phyloP scores from a whole-genome alignment of 2,113 vertebrate species.

The Cyanoderma ruficeps region DNA sequence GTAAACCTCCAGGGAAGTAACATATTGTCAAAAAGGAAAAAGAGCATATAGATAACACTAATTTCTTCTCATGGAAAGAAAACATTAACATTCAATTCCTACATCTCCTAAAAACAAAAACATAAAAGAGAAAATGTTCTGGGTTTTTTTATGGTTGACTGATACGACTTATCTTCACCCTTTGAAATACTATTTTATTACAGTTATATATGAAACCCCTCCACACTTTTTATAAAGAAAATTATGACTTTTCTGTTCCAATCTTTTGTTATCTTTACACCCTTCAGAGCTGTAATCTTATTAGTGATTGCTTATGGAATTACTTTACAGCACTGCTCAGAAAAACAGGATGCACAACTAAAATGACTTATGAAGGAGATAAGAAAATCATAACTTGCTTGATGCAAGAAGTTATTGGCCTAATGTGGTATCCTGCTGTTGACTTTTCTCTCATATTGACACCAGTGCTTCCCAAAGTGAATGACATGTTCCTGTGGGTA shows the following conservation, averaged over 20 bases:
- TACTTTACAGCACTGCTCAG: neutral
- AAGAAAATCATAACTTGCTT: neutral
- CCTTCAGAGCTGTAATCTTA: neutral
- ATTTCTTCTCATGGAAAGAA: neutral
- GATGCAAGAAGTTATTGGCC: neutral
- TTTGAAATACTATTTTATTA: neutral
- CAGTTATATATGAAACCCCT: neutral
- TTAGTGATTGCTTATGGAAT: neutral
- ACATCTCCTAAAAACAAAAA: neutral
- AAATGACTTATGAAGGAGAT: neutral
- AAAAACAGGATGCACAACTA: neutral
- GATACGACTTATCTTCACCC: neutral
- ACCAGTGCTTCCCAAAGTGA: neutral
- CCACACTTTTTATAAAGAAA: neutral
- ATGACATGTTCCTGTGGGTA: neutral
- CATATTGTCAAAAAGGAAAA: neutral
- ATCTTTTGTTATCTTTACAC: neutral
- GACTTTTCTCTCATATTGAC: neutral
- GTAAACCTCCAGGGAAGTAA: constrained; percentile 2
- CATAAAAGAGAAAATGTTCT: neutral
- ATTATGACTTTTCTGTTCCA: neutral
- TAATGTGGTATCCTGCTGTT: neutral
- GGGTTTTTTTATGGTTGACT: neutral
- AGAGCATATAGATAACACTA: neutral
- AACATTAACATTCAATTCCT: neutral